A percentile compares a stretch with the other conserved stretches of the same genome.
Evolutionary conservation across 2,113 vertebrate species (phyloP).

Genomic region (Alexandromys fortis): DNA sequence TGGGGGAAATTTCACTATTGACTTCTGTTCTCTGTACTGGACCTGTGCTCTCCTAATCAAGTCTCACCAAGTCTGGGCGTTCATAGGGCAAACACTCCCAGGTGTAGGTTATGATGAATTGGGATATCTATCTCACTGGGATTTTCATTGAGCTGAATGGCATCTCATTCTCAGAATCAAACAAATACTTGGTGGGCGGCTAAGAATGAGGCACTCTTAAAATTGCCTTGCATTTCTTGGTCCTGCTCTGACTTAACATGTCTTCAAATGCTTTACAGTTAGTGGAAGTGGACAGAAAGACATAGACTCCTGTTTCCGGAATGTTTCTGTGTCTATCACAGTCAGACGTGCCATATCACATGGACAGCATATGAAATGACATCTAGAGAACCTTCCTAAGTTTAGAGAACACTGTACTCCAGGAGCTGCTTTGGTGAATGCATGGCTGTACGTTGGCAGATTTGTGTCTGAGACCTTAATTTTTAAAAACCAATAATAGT

Average conservation of each 20-base stretch:
- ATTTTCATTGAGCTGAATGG: background rate
- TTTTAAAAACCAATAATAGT: background rate
- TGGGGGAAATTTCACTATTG: background rate
- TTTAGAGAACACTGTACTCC: background rate
- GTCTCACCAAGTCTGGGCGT: background rate
- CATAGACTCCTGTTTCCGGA: background rate
- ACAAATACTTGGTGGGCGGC: fast-evolving
- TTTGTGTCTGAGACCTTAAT: background rate
- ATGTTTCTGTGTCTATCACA: background rate
- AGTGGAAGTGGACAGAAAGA: background rate
- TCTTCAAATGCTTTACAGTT: background rate
- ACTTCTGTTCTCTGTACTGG: background rate
- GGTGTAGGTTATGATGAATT: background rate
- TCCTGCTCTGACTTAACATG: fast-evolving
- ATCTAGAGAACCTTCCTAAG: background rate
- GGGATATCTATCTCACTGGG: background rate
- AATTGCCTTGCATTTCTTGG: background rate
- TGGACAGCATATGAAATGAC: background rate
- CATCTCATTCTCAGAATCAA: background rate
- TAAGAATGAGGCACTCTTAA: background rate
- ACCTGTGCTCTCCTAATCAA: background rate
- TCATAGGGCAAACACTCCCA: background rate
- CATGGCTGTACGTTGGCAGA: fast-evolving
- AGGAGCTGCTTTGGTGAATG: background rate
- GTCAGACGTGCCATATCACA: background rate